Conservation (phyloP, 2,888 invertebrate species). For the Agrochola macilenta region DNA sequence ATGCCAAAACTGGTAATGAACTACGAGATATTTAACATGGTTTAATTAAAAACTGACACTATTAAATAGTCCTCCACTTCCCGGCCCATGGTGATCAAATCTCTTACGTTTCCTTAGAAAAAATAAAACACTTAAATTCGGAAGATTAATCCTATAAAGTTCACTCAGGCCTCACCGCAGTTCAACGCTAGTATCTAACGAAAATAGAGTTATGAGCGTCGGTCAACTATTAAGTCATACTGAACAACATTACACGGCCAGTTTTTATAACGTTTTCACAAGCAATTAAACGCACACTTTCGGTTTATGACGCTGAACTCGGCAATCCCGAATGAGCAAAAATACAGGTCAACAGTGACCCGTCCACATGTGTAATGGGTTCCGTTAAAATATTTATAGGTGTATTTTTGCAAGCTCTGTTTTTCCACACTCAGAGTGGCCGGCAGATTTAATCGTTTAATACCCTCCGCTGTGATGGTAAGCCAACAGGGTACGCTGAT, state of each 20-base stretch:
- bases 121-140: constrained; percentile 22
- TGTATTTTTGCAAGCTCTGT: constrained; percentile 59
- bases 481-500: constrained; percentile 32
- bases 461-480: constrained; percentile 34
- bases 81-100: background rate
- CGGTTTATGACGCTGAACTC: constrained; percentile 61
- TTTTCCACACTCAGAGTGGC: constrained; percentile 38
- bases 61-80: constrained; percentile 13
- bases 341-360: constrained; percentile 61
- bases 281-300: constrained; percentile 73
- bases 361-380: constrained; percentile 54
- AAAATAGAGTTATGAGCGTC: constrained; percentile 58
- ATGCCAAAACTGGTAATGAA: background rate
- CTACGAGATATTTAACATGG: background rate
- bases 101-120: constrained; percentile 1
- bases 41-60: constrained; percentile 2
- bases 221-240: constrained; percentile 56
- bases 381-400: constrained; percentile 58
- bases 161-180: constrained; percentile 34
- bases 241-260: constrained; percentile 47
- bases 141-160: constrained; percentile 30
- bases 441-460: constrained; percentile 59
- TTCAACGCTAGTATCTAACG: constrained; percentile 28
- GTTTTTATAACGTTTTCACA: constrained; percentile 66
- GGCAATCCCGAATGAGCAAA: constrained; percentile 53